Evolutionary conservation across 1,140 invertebrate species (phyloP), one percentile per base, ranked within the genome.

Genomic region (Theocolax elegans): DNA sequence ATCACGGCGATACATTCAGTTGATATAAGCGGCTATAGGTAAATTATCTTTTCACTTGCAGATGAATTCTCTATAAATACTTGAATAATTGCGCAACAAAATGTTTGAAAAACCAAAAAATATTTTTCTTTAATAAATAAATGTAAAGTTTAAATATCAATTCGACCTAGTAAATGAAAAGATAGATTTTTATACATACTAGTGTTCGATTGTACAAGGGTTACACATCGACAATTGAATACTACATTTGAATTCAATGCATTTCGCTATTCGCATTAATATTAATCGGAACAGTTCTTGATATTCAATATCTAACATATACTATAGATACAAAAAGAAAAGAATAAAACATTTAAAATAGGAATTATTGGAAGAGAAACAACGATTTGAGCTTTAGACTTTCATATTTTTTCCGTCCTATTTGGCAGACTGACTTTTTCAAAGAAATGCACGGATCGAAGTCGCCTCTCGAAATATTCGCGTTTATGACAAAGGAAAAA

Each of bases 391-490:
- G 25, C 2, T 64, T n/a, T 25, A 53, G 8, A 44, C 40, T 44
- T 44, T 42, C 51, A 66, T 62, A 21, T 53, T 54, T 46, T n/a
- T 60, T 63, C 9, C 19, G 10, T 46, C 17, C 17, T n/a, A 48
- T 56, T 56, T 63, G 19, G 38, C 40, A 63, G 1, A 64, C 17
- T 58, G 17, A 54, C 15, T 49, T 54, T 29, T n/a, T n/a, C n/a
- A 9, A 48, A 19, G 13, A 64, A 63, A 48, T 49, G 9, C n/a
- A 29, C 12, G 23, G 46, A 35, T 65, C 48, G 38, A 65, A 65
- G 49, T 54, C 40, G 35, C 29, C 42, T 63, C 29, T 51, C 60
- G 3, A 63, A 63, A 63, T n/a, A n/a, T n/a, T n/a, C n/a, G n/a
- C n/a, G n/a, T n/a, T n/a, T n/a, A n/a, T n/a, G n/a, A n/a, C n/a